These are phyloP conservation scores for Euura saliciscinereae DNA, from an alignment of 1,140 invertebrate species.

Conservation along the genomic window DNA sequence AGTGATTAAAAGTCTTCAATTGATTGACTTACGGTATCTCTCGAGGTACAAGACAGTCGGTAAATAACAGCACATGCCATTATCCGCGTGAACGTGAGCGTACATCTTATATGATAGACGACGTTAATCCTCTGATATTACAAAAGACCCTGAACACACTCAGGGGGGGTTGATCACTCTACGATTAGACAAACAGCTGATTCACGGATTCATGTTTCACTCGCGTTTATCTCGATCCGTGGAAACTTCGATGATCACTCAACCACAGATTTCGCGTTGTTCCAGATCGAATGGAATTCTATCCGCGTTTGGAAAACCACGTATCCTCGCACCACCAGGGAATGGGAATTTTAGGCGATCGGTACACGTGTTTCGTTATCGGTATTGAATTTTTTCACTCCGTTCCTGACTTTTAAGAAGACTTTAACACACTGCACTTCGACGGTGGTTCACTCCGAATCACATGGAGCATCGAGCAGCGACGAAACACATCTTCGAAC, in stretches of 20 bases:
- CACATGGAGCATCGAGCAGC: not conserved
- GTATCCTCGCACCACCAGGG: no score
- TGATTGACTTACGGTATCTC: slow-evolving; percentile 50
- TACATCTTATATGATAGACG: slow-evolving; percentile 42
- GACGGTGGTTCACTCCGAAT: not conserved
- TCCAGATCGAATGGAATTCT: no score
- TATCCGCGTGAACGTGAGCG: slow-evolving; percentile 53
- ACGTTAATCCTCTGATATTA: slow-evolving; percentile 20
- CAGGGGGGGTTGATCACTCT: slow-evolving; percentile 22
- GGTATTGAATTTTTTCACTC: no score
- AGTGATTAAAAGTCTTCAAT: not conserved
- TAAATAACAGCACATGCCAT: slow-evolving; percentile 57
- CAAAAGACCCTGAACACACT: slow-evolving; percentile 9
- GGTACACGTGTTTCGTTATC: not conserved
- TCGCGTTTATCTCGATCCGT: slow-evolving; percentile 8
- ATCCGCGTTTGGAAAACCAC: no score
- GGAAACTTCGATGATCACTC: no score
- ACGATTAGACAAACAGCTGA: slow-evolving; percentile 11
- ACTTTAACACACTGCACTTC: not conserved
- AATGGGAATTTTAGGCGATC: no score
- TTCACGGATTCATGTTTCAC: slow-evolving; percentile 13
- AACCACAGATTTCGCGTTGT: no score
- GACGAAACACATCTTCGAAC: not conserved
- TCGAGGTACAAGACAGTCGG: slow-evolving; percentile 53
- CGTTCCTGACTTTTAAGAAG: not conserved